Percentiles rank a stretch among this genome's conserved stretches.
Evolutionary conservation across 2,888 invertebrate genomes (phyloP).

Genomic region (Nasonia oneida): DNA sequence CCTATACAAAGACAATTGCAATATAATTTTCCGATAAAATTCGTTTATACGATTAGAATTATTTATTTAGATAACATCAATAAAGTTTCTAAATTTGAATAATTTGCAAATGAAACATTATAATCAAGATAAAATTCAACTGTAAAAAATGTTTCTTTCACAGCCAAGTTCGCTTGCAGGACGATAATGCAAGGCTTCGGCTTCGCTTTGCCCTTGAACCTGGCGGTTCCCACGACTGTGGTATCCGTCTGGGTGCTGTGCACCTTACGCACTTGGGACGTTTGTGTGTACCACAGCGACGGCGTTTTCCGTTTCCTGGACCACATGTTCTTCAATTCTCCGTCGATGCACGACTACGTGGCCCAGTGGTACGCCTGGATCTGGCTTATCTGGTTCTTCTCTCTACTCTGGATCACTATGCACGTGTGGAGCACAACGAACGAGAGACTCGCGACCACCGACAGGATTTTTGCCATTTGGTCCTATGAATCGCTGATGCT

Average conservation of each 20-base stretch:
- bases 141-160: background rate
- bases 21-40: no score
- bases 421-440: constrained; percentile 93
- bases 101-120: no score
- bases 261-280: constrained; percentile 83
- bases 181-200: constrained; percentile 93
- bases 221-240: constrained; percentile 88
- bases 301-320: constrained; percentile 73
- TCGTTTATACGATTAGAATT: no score
- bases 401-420: constrained; percentile 92
- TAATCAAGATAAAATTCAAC: background rate
- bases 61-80: no score
- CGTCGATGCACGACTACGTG: constrained; percentile 81
- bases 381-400: constrained; percentile 90
- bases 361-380: constrained; percentile 86
- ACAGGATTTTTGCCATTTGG: constrained; percentile 87
- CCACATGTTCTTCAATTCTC: constrained; percentile 80
- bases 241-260: constrained; percentile 85
- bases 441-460: constrained; percentile 91
- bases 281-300: constrained; percentile 84
- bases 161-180: constrained; percentile 91
- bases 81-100: no score
- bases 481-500: constrained; percentile 85
- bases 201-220: constrained; percentile 90
- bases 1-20: no score